Evolutionary conservation across 1,140 invertebrate species (phyloP).

Genomic region (Trigoniulus corallinus): DNA sequence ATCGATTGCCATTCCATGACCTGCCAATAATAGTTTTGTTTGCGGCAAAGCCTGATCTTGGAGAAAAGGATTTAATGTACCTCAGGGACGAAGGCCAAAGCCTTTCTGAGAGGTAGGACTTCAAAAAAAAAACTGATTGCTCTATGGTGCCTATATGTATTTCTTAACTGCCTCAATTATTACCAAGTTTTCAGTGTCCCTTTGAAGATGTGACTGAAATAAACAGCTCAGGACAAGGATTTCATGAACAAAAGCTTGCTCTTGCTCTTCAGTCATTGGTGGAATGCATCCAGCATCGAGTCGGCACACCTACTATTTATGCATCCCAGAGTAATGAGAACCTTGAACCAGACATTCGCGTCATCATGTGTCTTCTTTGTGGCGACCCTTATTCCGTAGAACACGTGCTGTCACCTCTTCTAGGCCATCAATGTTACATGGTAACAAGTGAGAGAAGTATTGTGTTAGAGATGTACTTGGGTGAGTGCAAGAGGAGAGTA

Average conservation of each 20-base stretch:
- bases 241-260: constrained; percentile 40
- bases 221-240: constrained; percentile 33
- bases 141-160: constrained; percentile 2
- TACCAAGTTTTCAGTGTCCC: constrained; percentile 52
- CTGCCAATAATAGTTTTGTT: constrained; percentile 80
- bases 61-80: constrained; percentile 61
- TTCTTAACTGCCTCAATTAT: constrained; percentile 3
- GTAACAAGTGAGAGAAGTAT: constrained; percentile 71
- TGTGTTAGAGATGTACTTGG: constrained; percentile 76
- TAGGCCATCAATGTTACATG: constrained; percentile 73
- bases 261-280: constrained; percentile 56
- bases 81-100: constrained; percentile 77
- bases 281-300: constrained; percentile 51
- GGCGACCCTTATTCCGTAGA: constrained; percentile 86
- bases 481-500: constrained; percentile 60
- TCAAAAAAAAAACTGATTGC: constrained; percentile 10
- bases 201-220: constrained; percentile 55
- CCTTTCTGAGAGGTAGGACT: constrained; percentile 58
- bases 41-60: constrained; percentile 61
- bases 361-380: constrained; percentile 94
- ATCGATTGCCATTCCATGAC: constrained; percentile 58
- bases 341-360: constrained; percentile 66
- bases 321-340: constrained; percentile 44
- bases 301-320: constrained; percentile 50
- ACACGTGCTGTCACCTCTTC: constrained; percentile 68